These are phyloP conservation scores for Acleris emargana DNA, from an alignment of 2,888 invertebrate genomes.

Conservation along the genomic window DNA sequence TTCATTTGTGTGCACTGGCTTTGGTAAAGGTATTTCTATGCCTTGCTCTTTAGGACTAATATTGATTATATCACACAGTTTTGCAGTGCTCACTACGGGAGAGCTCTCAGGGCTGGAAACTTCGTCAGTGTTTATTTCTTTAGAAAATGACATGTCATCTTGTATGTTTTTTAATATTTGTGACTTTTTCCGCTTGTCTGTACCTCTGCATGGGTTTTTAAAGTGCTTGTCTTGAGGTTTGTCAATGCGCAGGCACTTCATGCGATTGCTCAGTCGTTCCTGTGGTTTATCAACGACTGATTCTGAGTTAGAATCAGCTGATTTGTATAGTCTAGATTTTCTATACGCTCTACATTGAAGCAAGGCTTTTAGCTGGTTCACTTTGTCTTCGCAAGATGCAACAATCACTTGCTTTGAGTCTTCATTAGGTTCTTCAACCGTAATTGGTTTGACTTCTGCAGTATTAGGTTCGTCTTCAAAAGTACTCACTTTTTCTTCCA, in stretches of 20 bases:
- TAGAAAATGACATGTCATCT: slow-evolving; percentile 58
- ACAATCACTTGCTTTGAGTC: slow-evolving; percentile 50
- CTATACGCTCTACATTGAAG: slow-evolving; percentile 50
- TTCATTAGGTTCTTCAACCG: slow-evolving; percentile 25
- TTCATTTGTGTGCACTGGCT: slow-evolving; percentile 36
- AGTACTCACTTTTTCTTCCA: not conserved
- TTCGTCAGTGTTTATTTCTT: slow-evolving; percentile 55
- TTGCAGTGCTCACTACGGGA: slow-evolving; percentile 39
- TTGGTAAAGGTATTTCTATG: not conserved
- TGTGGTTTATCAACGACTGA: slow-evolving; percentile 31
- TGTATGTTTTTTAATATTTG: slow-evolving; percentile 53
- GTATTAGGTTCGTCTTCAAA: slow-evolving; percentile 33
- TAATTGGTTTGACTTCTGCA: slow-evolving; percentile 18
- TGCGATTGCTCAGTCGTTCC: slow-evolving; percentile 40
- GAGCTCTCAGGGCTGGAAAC: slow-evolving; percentile 55
- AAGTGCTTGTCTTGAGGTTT: slow-evolving; percentile 53
- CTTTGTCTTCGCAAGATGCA: slow-evolving; percentile 68
- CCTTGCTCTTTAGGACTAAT: slow-evolving; percentile 2
- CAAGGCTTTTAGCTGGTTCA: slow-evolving; percentile 63
- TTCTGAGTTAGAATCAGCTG: slow-evolving; percentile 40
- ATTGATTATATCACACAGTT: slow-evolving; percentile 18
- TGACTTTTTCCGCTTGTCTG: slow-evolving; percentile 51
- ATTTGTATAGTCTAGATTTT: slow-evolving; percentile 45
- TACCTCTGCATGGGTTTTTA: slow-evolving; percentile 54
- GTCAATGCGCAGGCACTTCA: slow-evolving; percentile 44